Percentiles rank a stretch among this genome's conserved stretches.
phyloP scores from a whole-genome alignment of 2,113 vertebrate genomes.

The Epinephelus lanceolatus region DNA sequence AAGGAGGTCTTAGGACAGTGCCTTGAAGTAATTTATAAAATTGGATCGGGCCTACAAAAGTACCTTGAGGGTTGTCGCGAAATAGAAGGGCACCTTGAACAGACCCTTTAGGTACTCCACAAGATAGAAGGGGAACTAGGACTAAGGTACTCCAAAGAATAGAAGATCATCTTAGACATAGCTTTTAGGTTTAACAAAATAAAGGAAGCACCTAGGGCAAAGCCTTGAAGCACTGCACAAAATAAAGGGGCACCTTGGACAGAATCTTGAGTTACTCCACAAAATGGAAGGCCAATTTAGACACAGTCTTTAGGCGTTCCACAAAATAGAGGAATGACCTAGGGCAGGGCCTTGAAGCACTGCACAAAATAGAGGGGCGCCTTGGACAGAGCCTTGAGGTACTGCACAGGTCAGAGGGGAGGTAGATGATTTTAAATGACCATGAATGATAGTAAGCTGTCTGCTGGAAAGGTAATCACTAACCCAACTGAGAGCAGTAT shows the following conservation, averaged over 20 bases:
- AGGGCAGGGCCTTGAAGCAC: rapidly evolving
- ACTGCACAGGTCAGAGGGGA: neutral
- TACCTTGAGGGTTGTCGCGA: too few species aligned
- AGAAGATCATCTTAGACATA: neutral
- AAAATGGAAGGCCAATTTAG: too few species aligned
- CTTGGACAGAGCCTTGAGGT: neutral
- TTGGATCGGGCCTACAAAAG: too few species aligned
- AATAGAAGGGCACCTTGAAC: neutral
- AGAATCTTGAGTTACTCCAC: neutral
- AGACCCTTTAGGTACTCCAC: too few species aligned
- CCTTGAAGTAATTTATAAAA: too few species aligned
- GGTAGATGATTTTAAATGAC: too few species aligned
- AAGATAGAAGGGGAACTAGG: neutral
- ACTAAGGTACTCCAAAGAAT: neutral
- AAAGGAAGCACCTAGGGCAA: neutral
- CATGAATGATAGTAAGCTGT: too few species aligned
- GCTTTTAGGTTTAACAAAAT: neutral
- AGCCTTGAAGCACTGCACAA: neutral
- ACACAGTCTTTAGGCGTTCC: too few species aligned
- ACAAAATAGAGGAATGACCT: too few species aligned
- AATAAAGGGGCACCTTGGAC: neutral
- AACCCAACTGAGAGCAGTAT: too few species aligned
- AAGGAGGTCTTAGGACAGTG: too few species aligned
- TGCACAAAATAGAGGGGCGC: neutral
- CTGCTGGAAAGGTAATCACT: too few species aligned